Conservation (phyloP, 2,797 vertebrate genomes). For the Pygocentrus nattereri region DNA sequence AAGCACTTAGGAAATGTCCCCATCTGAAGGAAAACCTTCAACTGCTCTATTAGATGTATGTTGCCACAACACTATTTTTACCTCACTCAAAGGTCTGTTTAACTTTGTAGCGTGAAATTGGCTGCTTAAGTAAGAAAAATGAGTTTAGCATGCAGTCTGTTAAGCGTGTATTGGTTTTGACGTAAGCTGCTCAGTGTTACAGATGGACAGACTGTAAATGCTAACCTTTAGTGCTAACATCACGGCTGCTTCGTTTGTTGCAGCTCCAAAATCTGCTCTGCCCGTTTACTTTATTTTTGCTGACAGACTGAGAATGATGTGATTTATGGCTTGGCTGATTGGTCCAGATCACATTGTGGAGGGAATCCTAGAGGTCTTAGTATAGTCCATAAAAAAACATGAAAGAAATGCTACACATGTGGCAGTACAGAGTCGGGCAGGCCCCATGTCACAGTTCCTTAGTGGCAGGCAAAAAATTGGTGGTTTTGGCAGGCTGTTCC, state of each 20-base stretch:
- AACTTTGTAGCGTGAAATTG: constrained; percentile 13
- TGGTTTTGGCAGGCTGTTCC: not conserved
- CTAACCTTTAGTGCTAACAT: not conserved
- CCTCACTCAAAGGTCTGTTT: not conserved
- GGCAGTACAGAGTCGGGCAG: not conserved
- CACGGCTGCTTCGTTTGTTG: not conserved
- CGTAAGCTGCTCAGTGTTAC: not conserved
- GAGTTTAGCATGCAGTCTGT: constrained; percentile 31
- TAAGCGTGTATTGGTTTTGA: constrained; percentile 21
- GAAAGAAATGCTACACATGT: constrained; percentile 36
- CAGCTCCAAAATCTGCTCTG: not conserved
- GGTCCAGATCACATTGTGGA: constrained; percentile 30
- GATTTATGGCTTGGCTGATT: constrained; percentile 14
- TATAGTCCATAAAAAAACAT: constrained; percentile 54
- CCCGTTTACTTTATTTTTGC: not conserved
- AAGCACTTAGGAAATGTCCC: not conserved
- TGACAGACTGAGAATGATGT: not conserved
- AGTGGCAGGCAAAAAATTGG: not conserved
- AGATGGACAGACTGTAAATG: not conserved
- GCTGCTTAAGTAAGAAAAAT: constrained; percentile 42
- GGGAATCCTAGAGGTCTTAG: constrained; percentile 31
- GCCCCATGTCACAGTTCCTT: not conserved
- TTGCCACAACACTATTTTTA: not conserved
- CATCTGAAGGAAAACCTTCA: not conserved
- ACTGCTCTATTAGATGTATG: not conserved